Evolutionary conservation across 2,888 invertebrate species (phyloP), one percentile per base, ranked within the genome.

Genomic region (Ochlodes sylvanus): DNA sequence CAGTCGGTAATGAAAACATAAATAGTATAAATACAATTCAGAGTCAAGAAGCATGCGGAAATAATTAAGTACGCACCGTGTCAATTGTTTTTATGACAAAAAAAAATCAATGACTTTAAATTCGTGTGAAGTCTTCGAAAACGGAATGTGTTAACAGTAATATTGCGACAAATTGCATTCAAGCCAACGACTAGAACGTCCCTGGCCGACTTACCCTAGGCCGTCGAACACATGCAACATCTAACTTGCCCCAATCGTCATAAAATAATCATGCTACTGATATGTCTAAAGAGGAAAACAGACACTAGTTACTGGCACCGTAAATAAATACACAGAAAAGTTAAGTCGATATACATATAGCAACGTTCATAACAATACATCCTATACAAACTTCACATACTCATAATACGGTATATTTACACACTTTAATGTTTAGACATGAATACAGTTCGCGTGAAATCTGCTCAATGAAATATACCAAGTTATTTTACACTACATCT

Each of bases 371-470:
- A 89, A 87, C 84, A 84, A 80, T 82, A 81, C 75, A 81, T 83
- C 84, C 84, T 88, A 83, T 89, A 90, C 86, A 88, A 87, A 87
- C 85, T 86, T 86, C 82, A 84, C 80, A 75, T 78, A 77, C 77
- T 75, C 70, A 74, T 78, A 76, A 76, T 80, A 78, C 78, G 78
- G 78, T 76, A 80, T 90, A 90, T 91, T 88, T 90, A 91, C 90
- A 90, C 79, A 77, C 81, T 85, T 87, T 83, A 82, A 76, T 17
- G 50, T 79, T 71, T 75, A 71, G 50, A 62, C 54, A 62, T 62
- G 54, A 69, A 56, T 66, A 68, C 54, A 69, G 42, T 70, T 60
- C 44, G 56, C 63, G 56, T 58, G 17, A 38, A 14, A 67, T 79
- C 78, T 85, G 76, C 83, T 83, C 82, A 84, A 71, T 69, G 76